phyloP scores from a whole-genome alignment of 2,888 invertebrate genomes.

The Microdon myrmicae region DNA sequence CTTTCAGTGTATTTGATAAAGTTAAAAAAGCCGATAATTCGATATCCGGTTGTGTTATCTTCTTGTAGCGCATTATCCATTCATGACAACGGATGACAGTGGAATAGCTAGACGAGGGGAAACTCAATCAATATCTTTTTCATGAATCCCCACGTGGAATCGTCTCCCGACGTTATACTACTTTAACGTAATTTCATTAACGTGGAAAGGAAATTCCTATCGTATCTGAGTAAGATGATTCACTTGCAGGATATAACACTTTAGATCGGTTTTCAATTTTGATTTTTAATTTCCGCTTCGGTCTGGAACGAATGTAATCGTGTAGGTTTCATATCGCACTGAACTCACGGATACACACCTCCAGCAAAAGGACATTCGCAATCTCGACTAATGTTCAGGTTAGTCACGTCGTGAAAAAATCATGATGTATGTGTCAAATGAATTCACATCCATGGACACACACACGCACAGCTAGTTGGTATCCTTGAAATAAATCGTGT shows the following conservation, averaged over 20 bases:
- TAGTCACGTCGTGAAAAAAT: conserved; percentile 29
- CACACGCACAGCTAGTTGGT: background rate
- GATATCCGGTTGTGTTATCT: conserved; percentile 46
- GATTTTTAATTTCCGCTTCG: conserved; percentile 50
- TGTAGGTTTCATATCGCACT: conserved; percentile 24
- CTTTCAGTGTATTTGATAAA: conserved; percentile 32
- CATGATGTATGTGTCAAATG: conserved; percentile 39
- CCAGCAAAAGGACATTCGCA: conserved; percentile 13
- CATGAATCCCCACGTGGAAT: conserved; percentile 3
- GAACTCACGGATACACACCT: conserved; percentile 19
- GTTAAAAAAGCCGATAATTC: conserved; percentile 48
- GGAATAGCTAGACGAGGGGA: conserved; percentile 27
- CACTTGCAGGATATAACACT: conserved; percentile 25
- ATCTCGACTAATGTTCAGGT: conserved; percentile 8
- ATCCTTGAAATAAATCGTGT: too few relatives aligned
- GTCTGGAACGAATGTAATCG: conserved; percentile 14
- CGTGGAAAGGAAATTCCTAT: conserved; percentile 31
- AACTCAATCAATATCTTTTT: conserved; percentile 31
- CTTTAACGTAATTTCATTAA: conserved; percentile 7
- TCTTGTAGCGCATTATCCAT: conserved; percentile 36
- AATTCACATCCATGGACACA: conserved; percentile 14
- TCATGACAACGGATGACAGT: conserved; percentile 40
- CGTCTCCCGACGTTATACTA: too few relatives aligned
- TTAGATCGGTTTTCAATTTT: conserved; percentile 27
- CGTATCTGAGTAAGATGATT: conserved; percentile 19